phyloP scores from a whole-genome alignment of 2,797 vertebrate species.

The Enteromius afrohamiltoni region DNA sequence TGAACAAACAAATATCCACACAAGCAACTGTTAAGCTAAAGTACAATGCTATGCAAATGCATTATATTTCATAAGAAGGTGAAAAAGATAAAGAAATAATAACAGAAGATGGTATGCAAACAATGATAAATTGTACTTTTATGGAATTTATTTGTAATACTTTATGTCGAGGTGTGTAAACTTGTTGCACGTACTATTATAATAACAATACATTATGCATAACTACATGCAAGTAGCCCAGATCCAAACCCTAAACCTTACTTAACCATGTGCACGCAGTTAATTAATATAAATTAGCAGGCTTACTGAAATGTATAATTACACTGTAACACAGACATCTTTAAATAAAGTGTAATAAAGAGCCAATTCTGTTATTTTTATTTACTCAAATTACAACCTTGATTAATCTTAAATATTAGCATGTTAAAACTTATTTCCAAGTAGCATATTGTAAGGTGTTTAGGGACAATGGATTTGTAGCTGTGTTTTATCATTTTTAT shows the following conservation, averaged over 20 bases:
- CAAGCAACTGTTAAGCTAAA: not conserved
- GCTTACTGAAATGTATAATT: too few species aligned
- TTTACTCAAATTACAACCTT: not conserved
- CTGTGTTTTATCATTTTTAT: not conserved
- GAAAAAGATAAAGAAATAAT: not conserved
- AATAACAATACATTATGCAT: not conserved
- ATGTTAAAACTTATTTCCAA: not conserved
- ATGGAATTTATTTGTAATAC: not conserved
- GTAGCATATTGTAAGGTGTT: not conserved
- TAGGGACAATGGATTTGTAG: not conserved
- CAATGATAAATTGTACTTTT: not conserved
- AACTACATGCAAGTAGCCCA: not conserved
- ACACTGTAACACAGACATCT: too few species aligned
- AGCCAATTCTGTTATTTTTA: not conserved
- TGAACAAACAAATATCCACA: not conserved
- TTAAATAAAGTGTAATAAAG: not conserved
- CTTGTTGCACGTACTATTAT: not conserved
- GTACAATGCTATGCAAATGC: not conserved
- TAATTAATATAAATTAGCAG: too few species aligned
- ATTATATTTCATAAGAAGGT: not conserved
- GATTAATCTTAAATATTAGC: not conserved
- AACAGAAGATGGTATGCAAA: not conserved
- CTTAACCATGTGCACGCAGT: too few species aligned
- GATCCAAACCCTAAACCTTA: not conserved
- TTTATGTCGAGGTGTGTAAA: not conserved